A percentile compares a stretch with the other conserved stretches of the same genome.
Conservation (phyloP, 1,140 invertebrate genomes). For the Drosophila varians region DNA sequence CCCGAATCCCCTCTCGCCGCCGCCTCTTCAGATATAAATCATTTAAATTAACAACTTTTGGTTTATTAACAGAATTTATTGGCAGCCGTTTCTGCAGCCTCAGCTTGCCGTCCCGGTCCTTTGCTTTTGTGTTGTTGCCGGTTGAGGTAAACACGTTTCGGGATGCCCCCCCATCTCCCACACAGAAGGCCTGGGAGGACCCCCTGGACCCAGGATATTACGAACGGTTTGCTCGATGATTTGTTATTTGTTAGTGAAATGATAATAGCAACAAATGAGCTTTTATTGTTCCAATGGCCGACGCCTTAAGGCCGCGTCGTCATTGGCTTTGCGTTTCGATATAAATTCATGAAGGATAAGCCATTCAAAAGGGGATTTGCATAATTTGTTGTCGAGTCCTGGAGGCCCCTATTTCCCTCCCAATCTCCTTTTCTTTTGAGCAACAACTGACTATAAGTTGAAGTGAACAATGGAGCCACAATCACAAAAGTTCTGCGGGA, state of each 20-base stretch:
- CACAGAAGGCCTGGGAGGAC: not conserved
- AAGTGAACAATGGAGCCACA: constrained; percentile 53
- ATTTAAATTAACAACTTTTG: constrained; percentile 84
- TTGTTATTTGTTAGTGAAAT: constrained; percentile 81
- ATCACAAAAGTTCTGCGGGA: constrained; percentile 47
- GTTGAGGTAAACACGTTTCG: constrained; percentile 63
- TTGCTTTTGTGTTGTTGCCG: constrained; percentile 24
- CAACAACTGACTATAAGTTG: constrained; percentile 30
- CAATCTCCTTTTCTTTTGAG: constrained; percentile 21
- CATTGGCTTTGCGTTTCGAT: constrained; percentile 69
- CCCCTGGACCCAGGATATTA: constrained; percentile 18
- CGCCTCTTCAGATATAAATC: constrained; percentile 73
- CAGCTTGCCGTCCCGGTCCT: constrained; percentile 46
- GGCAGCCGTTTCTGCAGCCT: constrained; percentile 76
- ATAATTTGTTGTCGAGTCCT: constrained; percentile 61
- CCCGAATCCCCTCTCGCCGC: not conserved
- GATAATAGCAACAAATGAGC: constrained; percentile 82
- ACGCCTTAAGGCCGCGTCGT: constrained; percentile 61
- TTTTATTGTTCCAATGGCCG: constrained; percentile 73
- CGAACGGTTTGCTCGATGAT: constrained; percentile 56
- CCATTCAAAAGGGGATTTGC: constrained; percentile 73
- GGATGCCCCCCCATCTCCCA: constrained; percentile 19
- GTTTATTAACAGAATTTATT: constrained; percentile 83
- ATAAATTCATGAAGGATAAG: constrained; percentile 81
- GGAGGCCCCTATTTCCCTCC: constrained; percentile 10